Conservation (phyloP, 2,113 vertebrate species). For the Todiramphus saurophagus region DNA sequence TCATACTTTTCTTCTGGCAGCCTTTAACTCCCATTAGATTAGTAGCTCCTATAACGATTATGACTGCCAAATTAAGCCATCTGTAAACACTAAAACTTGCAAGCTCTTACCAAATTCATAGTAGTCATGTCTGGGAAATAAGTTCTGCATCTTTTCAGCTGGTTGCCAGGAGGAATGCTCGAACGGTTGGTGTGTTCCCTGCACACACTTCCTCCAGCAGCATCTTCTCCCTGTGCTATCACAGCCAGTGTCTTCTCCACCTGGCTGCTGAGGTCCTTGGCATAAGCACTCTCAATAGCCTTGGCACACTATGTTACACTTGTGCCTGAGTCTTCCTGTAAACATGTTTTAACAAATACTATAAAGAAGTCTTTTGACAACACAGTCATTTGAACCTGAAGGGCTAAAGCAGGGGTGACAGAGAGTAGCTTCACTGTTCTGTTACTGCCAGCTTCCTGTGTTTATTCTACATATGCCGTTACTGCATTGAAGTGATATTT, state of each 20-base stretch:
- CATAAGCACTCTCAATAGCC: neutral
- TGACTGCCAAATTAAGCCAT: slow-evolving; percentile 78
- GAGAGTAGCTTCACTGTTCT: neutral
- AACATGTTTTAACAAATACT: neutral
- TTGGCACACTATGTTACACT: neutral
- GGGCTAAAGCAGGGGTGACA: slow-evolving; percentile 39
- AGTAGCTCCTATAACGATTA: slow-evolving; percentile 68
- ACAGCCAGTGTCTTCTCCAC: neutral
- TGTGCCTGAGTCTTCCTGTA: neutral
- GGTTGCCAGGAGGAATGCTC: neutral
- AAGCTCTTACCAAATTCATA: slow-evolving; percentile 54
- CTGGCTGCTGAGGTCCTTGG: neutral
- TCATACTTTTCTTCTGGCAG: slow-evolving; percentile 72
- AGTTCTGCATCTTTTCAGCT: slow-evolving; percentile 23
- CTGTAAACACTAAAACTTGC: slow-evolving; percentile 74
- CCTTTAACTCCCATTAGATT: slow-evolving; percentile 69
- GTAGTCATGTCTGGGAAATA: slow-evolving; percentile 29
- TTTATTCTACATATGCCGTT: slow-evolving; percentile 62
- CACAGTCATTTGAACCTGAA: neutral
- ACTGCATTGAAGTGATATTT: slow-evolving; percentile 68
- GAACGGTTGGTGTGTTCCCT: neutral
- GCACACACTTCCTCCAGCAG: neutral
- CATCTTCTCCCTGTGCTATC: neutral
- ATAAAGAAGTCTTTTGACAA: neutral
- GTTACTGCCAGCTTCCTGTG: slow-evolving; percentile 18